Base-by-base conservation (phyloP, 2,888 invertebrate species). In the Rhorus exstirpatorius region DNA sequence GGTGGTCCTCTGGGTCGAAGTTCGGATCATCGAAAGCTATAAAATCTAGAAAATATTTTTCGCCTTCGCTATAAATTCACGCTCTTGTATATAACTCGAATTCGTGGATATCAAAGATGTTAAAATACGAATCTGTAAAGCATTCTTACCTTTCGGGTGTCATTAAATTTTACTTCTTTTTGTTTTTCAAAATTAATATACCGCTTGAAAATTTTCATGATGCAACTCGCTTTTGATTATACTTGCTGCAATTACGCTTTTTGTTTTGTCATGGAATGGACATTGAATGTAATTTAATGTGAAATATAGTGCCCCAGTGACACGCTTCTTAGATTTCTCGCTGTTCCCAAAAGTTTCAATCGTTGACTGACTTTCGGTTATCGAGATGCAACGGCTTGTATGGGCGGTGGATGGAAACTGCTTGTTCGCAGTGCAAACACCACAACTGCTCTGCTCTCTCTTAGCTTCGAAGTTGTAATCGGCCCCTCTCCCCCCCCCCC, bases 1-100 rank as follows among this genome's bases (percentile, higher is more conserved):
- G 76, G 68, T 68, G 76, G 76, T 60, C 76, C n/a, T n/a, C n/a
- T 14, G 38, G 60, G 76, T 68, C 76, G 68, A 51, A 77, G 68
- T 35, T 76, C 76, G 67, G 21, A 35, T 46, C 38, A 35, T 19
- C 38, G 60, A 24, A 19, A 68, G 49, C 35, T 35, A 10, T 60
- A 68, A 77, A 51, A 1, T 60, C 51, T 24, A 67, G 38, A 77
- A 51, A 12, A 24, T 44, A 77, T 77, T 60, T 60, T 68, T 51
- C 4, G 46, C 26, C 26, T 65, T 65, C 49, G 12, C 44, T 12
- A 65, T 75, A 65, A 65, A 55, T 75, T 55, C n/a, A 44, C 19
- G 44, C 44, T 38, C n/a, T n/a, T n/a, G n/a, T n/a, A n/a, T 65
- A 24, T 55, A 55, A 75, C 63, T 55, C 44, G 63, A 75, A 65